Base-by-base conservation (phyloP, 2,888 invertebrate species). In the Electrophaes corylata region DNA sequence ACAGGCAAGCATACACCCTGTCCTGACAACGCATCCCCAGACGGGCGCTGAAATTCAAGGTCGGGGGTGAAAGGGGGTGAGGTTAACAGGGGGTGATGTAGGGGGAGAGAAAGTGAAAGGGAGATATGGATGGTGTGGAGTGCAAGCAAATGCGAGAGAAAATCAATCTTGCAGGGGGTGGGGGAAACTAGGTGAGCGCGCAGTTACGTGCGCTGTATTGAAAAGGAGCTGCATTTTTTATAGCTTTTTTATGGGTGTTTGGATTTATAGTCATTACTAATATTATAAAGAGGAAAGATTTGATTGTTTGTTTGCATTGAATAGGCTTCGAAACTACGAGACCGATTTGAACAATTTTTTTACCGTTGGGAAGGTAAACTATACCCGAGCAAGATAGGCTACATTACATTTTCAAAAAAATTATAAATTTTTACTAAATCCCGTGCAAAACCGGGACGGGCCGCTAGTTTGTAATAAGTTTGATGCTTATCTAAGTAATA, bases 141-240 rank as follows among this genome's bases (percentile, higher is more conserved):
- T 91, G 91, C 91, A 91, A 88, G 91, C 79, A 84, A 87, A 87
- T 86, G 84, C 70, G 85, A 85, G 80, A 84, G 88, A 91, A 90
- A 90, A 91, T 91, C 91, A 90, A 91, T 91, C 88, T 90, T 91
- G 91, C 91, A 91, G 76, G 85, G 85, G 79, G 82, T 74, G 81
- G 79, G 37, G 80, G 82, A 84, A 91, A 90, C 88, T 91, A 91
- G 91, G 91, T 91, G 90, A 91, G 82, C 76, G 72, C 78, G 76
- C 75, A 76, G 79, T 65, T 59, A 78, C 79, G 64, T 67, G 65
- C 67, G 65, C 57, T 57, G 65, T 63, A 65, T 64, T 56, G 64
- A 65, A 62, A 70, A 72, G 76, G 72, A 73, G 67, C 54, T 75
- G 78, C 75, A 78, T 72, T 76, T 71, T 59, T 60, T 60, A 60